Base-by-base conservation (phyloP, 2,797 vertebrate species). In the Spea hammondii region DNA sequence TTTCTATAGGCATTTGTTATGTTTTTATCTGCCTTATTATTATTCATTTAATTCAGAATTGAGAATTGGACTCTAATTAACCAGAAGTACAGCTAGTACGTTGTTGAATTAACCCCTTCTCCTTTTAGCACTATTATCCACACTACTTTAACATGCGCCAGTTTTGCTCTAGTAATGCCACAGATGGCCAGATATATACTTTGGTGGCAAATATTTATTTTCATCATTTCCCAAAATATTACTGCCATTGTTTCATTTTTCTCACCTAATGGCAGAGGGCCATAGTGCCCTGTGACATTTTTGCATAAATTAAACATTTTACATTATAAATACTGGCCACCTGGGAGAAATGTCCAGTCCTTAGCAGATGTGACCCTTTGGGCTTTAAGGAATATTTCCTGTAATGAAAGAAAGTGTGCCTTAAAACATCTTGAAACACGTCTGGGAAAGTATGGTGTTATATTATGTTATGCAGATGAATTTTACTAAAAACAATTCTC, bases 381-480 rank as follows among this genome's bases (percentile, higher is more conserved):
- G 79, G 79, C 74, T 82, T 82, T 82, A 51, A 55, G 48, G 77
- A 77, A 69, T 69, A 82, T 77, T 82, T 77, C 74, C 74, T 82
- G 79, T 82, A 82, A 82, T 82, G 79, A 82, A 82, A 82, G 79
- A 82, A 82, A 73, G 79, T 82, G 79, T 72, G 70, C 75, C 57
- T 74, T 77, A 77, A 78, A 77, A 73, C 75, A 72, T 82, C 65
- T 69, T 77, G 79, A 82, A 77, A 82, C 49, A 57, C 71, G 70
- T 82, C 74, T 82, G 70, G 69, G 71, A 77, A 82, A 73, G 47
- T 12, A n/a, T 64, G 51, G 79, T 82, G 79, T 77, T 82, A 70
- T 74, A 82, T 82, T 82, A 82, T 77, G 79, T 69, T 82, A 77
- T 82, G 79, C 79, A 82, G 79, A 82, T 82, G 79, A 82, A 73